phyloP scores from a whole-genome alignment of 2,797 vertebrate species.

The Phyllotis vaccarum region DNA sequence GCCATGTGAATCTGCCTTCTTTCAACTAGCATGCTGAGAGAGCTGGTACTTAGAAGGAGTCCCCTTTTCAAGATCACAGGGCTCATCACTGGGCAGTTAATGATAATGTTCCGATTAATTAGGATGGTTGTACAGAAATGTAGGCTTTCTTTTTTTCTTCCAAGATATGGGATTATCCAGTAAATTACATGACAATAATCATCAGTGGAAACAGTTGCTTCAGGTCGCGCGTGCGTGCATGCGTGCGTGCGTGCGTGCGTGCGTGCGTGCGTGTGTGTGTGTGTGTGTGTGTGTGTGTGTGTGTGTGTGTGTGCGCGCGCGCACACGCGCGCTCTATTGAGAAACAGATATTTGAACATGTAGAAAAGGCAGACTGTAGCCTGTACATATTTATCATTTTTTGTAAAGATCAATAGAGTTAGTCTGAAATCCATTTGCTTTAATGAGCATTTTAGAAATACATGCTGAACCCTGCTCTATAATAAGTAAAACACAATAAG shows the following conservation, averaged over 20 bases:
- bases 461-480: neutral
- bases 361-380: neutral
- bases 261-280: neutral
- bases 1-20: neutral
- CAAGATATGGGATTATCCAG: neutral
- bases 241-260: neutral
- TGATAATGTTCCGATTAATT: neutral
- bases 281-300: neutral
- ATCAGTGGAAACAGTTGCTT: neutral
- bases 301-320: neutral
- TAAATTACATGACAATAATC: neutral
- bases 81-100: neutral
- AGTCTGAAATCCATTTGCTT: neutral
- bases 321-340: no score
- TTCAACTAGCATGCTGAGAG: neutral
- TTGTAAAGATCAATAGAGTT: neutral
- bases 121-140: neutral
- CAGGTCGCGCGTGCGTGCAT: neutral
- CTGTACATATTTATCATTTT: neutral
- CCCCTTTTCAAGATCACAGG: neutral
- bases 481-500: neutral
- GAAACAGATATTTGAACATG: constrained; percentile 34
- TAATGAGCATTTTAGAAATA: constrained; percentile 26
- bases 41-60: neutral
- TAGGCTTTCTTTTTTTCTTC: neutral